Conservation (phyloP, 2,113 vertebrate species). For the Menura novaehollandiae region DNA sequence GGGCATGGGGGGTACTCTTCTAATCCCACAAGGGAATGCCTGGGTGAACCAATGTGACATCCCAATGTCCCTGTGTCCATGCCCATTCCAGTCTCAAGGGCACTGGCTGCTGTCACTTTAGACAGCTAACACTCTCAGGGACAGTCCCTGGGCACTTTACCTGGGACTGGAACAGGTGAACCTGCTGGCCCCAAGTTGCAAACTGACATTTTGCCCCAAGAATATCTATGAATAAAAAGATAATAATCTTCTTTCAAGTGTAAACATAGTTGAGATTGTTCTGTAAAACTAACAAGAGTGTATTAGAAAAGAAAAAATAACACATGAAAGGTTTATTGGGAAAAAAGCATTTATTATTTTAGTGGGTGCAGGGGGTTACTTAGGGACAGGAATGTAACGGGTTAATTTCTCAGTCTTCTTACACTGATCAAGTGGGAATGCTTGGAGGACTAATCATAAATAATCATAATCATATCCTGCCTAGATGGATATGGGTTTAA, state of each 20-base stretch:
- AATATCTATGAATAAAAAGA: not conserved
- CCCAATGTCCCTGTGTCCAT: not conserved
- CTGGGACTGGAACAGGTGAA: not conserved
- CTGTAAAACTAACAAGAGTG: not conserved
- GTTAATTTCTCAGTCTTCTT: not conserved
- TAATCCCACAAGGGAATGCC: not conserved
- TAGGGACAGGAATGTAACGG: not conserved
- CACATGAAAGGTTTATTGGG: not conserved
- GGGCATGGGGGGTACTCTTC: accelerated
- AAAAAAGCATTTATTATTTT: not conserved
- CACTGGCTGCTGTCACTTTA: not conserved
- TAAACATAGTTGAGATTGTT: not conserved
- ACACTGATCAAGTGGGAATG: not conserved
- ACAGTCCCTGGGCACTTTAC: not conserved
- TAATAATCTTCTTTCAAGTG: not conserved
- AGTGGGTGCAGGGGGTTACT: not conserved
- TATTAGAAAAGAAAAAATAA: not conserved
- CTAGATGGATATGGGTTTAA: slow-evolving; percentile 32
- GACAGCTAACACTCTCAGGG: not conserved
- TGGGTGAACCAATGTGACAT: not conserved
- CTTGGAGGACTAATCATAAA: slow-evolving; percentile 47
- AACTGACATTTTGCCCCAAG: not conserved
- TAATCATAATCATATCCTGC: slow-evolving; percentile 49
- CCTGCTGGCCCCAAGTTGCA: accelerated
- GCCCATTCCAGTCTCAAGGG: not conserved